phyloP scores from a whole-genome alignment of 2,888 invertebrate genomes.

The Rhaphigaster nebulosa region DNA sequence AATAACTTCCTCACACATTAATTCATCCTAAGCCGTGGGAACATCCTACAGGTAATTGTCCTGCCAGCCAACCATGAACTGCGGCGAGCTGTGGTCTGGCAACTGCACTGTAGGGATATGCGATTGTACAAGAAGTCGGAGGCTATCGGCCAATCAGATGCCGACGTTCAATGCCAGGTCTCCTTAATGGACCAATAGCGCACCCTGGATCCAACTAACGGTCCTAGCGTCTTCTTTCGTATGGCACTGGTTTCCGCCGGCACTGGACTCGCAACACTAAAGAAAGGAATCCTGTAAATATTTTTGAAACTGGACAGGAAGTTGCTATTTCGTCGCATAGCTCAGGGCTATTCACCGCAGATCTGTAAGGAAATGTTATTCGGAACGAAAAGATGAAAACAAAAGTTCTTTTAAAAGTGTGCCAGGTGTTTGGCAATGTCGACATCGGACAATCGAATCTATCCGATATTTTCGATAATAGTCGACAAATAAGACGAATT shows the following conservation, averaged over 20 bases:
- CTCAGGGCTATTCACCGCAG: not conserved
- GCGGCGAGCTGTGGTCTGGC: not conserved
- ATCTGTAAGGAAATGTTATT: not conserved
- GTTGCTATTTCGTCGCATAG: not conserved
- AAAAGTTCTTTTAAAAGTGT: not conserved
- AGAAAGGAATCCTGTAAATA: not conserved
- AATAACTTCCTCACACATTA: slow-evolving; percentile 28
- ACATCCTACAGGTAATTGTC: slow-evolving; percentile 12
- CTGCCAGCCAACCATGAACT: not conserved
- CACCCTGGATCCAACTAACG: not conserved
- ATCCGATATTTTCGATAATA: not conserved
- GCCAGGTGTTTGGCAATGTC: not conserved
- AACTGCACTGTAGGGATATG: not conserved
- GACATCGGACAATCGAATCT: not conserved
- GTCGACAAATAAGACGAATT: not conserved
- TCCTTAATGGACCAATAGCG: not conserved
- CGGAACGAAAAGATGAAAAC: not conserved
- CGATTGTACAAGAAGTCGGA: not conserved
- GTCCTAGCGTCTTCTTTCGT: not conserved
- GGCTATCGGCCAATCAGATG: not conserved
- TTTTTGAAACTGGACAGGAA: not conserved
- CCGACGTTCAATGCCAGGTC: not conserved
- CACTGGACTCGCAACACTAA: too few relatives aligned
- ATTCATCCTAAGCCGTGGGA: slow-evolving; percentile 23
- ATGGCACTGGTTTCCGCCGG: not conserved